Evolutionary conservation across 2,888 invertebrate genomes (phyloP).

Genomic region (Eutolmus rufibarbis): DNA sequence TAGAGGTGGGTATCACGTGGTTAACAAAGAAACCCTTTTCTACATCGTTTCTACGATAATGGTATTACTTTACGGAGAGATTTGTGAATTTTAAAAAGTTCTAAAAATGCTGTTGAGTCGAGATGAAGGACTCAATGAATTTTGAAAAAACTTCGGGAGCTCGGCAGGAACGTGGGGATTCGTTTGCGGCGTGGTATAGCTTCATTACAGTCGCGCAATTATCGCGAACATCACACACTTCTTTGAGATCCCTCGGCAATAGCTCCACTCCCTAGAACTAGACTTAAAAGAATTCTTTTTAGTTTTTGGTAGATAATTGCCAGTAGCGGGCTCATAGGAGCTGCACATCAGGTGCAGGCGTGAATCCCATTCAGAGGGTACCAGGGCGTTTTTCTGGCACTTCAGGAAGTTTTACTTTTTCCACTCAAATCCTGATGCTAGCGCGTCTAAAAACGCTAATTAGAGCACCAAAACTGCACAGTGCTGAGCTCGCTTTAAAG

Average conservation of each 20-base stretch:
- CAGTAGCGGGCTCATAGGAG: not conserved
- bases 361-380: not conserved
- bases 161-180: not conserved
- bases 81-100: not conserved
- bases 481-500: not conserved
- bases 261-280: not conserved
- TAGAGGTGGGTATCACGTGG: not conserved
- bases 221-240: not conserved
- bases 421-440: not conserved
- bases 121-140: not conserved
- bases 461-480: not conserved
- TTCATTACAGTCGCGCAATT: not conserved
- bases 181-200: not conserved
- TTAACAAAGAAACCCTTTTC: not conserved
- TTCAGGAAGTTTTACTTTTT: not conserved
- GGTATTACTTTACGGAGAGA: not conserved
- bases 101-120: not conserved
- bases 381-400: not conserved
- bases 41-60: not conserved
- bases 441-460: not conserved
- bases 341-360: not conserved
- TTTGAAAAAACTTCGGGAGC: not conserved
- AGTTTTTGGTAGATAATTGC: not conserved
- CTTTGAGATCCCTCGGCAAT: not conserved
- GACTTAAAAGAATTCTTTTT: not conserved